These are phyloP conservation scores for Albula goreensis DNA, from an alignment of 2,113 vertebrate species.

Conservation along the genomic window DNA sequence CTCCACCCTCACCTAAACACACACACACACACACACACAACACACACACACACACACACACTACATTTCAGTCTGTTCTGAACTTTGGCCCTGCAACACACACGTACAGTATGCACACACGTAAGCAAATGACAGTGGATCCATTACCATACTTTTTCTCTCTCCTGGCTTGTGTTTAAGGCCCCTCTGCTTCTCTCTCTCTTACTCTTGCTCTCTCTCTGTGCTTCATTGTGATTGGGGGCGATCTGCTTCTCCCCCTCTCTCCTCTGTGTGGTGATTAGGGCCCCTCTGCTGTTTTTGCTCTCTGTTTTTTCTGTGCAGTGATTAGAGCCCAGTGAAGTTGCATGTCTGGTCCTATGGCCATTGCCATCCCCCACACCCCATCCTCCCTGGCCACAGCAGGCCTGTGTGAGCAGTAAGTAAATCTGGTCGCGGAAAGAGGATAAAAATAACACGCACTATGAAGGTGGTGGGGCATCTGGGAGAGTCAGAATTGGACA, in stretches of 20 bases:
- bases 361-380: not conserved
- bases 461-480: constrained; percentile 56
- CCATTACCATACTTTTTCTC: not conserved
- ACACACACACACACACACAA: not conserved
- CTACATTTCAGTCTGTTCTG: not conserved
- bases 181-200: not conserved
- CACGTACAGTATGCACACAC: not conserved
- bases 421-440: constrained; percentile 45
- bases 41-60: not conserved
- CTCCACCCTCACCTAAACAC: not conserved
- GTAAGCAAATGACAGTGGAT: not conserved
- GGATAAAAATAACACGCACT: constrained; percentile 53
- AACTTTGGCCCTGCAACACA: not conserved
- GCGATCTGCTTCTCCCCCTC: not conserved
- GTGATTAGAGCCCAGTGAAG: not conserved
- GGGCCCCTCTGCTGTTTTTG: not conserved
- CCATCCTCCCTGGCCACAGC: not conserved
- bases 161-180: not conserved
- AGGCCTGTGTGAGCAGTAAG: constrained; percentile 39
- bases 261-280: not conserved
- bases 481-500: constrained; percentile 72
- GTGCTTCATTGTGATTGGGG: not conserved
- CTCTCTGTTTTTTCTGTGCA: not conserved
- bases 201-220: not conserved
- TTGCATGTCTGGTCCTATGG: not conserved